Percentiles rank a stretch among this genome's conserved stretches.
Conservation (phyloP, 2,888 invertebrate genomes). For the Invenusta paracnida region DNA sequence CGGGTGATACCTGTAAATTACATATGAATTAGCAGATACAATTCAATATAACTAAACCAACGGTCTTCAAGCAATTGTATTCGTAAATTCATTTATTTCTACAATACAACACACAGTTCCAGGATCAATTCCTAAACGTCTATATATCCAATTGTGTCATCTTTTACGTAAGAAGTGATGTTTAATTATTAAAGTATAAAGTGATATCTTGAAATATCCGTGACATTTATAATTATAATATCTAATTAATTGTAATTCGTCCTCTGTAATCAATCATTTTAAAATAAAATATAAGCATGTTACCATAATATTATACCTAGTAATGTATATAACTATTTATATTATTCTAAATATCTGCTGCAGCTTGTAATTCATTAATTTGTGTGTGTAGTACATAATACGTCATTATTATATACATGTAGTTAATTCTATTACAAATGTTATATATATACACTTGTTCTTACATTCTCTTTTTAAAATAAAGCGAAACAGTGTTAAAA, state of each 20-base stretch:
- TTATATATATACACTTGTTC: not conserved
- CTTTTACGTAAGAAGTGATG: not conserved
- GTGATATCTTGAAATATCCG: not conserved
- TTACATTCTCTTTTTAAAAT: not conserved
- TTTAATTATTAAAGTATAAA: not conserved
- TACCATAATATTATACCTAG: not conserved
- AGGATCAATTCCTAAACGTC: not conserved
- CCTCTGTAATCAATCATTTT: not conserved
- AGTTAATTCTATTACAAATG: not conserved
- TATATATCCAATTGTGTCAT: not conserved
- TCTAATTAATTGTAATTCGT: not conserved
- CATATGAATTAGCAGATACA: not conserved
- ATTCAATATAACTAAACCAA: not conserved
- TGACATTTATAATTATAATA: no score
- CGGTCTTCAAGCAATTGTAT: not conserved
- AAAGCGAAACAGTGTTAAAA: not conserved
- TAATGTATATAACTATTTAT: not conserved
- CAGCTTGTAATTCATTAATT: not conserved
- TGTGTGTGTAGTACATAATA: not conserved
- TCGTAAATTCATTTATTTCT: not conserved
- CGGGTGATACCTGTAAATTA: not conserved
- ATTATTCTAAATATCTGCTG: not conserved
- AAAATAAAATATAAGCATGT: not conserved
- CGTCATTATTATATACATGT: not conserved
- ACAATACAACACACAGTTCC: not conserved